Evolutionary conservation across 2,113 vertebrate genomes (phyloP), one percentile per base, ranked within the genome.

Genomic region (Paralichthys olivaceus): DNA sequence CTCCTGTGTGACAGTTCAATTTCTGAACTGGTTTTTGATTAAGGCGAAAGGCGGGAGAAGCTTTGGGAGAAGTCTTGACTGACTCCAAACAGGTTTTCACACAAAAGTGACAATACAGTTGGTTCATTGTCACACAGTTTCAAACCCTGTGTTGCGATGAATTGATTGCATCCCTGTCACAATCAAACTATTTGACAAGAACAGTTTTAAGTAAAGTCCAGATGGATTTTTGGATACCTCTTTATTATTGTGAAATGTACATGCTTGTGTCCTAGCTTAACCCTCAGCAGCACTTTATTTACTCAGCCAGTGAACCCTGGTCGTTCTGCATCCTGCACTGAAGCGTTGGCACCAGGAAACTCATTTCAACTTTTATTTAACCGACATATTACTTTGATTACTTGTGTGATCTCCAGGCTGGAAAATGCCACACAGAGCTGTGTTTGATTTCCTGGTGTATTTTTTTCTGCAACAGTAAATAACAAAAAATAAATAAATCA

Each of bases 1-100:
- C 86, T 80, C 76, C 77, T 54, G 79, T 75, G 72, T 90, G 91
- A 91, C 87, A 88, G 90, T 90, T 88, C 68, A 90, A 87, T 90
- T 87, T 92, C 80, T 84, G 87, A 86, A 91, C 84, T 84, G 83
- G 77, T 72, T 87, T 91, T 90, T 93, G 85, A 91, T 91, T 84
- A 74, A 20, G 51, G 80, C 75, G 74, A 17, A 64, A 70, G 49
- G 37, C 40, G 49, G 61, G 23, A 75, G 73, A 77, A 60, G 64
- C 62, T 77, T 85, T 79, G 22, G 82, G 64, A 77, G 71, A 74
- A 47, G 72, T 55, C 72, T 64, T 77, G 54, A 62, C 63, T 70
- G 60, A 89, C 81, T 59, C 79, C 22, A 49, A 84, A 72, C 57
- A 34, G 25, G 40, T 37, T 83, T 13, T 40, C 37, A 40, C 45